Evolutionary conservation across 2,888 invertebrate species (phyloP).

Genomic region (Folsomia manolachei): DNA sequence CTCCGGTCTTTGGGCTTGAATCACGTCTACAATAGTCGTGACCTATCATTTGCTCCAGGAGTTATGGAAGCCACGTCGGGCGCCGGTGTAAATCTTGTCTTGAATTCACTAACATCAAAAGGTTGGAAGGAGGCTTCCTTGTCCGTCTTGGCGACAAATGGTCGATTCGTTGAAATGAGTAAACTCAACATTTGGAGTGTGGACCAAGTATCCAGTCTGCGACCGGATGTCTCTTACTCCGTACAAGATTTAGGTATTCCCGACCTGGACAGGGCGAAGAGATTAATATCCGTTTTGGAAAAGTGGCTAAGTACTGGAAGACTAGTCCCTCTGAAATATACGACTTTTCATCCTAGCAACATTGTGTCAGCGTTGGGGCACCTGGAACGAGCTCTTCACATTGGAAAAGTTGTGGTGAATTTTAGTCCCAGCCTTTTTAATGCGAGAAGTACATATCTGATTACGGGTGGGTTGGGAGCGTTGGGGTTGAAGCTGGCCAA

Average conservation of each 20-base stretch:
- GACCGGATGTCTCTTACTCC: constrained; percentile 8
- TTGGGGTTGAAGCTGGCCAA: constrained; percentile 25
- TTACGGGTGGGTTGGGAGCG: constrained; percentile 29
- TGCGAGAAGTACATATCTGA: constrained; percentile 20
- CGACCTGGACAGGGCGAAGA: background rate
- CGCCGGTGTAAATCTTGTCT: background rate
- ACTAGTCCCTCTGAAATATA: background rate
- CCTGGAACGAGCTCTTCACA: constrained; percentile 23
- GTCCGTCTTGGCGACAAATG: background rate
- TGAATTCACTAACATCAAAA: constrained; percentile 11
- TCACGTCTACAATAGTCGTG: constrained; percentile 32
- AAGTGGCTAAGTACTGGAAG: background rate
- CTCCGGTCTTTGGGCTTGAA: constrained; percentile 26
- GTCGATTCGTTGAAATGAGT: constrained; percentile 14
- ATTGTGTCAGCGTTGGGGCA: background rate
- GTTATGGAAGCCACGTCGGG: background rate
- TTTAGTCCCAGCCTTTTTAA: constrained; percentile 18
- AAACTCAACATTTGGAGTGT: constrained; percentile 10
- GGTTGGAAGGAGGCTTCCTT: constrained; percentile 16
- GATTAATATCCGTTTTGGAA: background rate
- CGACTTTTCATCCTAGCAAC: background rate
- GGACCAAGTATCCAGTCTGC: background rate
- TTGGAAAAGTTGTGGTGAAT: constrained; percentile 18
- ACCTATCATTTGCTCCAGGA: background rate
- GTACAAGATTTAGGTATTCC: background rate